Conservation (phyloP, 1,140 invertebrate species). For the Telenomus remus region DNA sequence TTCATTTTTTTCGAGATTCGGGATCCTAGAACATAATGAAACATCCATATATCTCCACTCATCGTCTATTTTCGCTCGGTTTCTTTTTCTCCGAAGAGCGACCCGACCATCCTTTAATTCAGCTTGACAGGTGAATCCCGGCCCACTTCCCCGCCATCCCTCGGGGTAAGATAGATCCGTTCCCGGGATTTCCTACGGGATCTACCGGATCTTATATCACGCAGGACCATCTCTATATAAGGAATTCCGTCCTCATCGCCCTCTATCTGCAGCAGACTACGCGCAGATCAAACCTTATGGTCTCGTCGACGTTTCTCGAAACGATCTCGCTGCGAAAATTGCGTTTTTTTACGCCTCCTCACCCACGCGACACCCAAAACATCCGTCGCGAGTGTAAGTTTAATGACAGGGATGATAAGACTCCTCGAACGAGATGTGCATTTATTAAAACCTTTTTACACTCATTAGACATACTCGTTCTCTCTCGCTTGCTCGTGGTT, state of each 20-base stretch:
- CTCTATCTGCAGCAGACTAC: conserved; percentile 27
- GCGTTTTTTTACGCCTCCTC: conserved; percentile 12
- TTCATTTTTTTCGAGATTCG: conserved; percentile 39
- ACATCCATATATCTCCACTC: conserved; percentile 55
- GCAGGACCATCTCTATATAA: conserved; percentile 74
- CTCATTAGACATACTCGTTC: conserved; percentile 49
- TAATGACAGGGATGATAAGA: conserved; percentile 47
- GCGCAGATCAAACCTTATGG: conserved; percentile 57
- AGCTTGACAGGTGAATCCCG: conserved; percentile 74
- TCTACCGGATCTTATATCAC: conserved; percentile 75
- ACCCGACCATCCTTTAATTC: conserved; percentile 75
- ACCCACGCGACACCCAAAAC: not conserved
- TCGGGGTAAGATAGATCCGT: conserved; percentile 76
- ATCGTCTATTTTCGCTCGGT: conserved; percentile 54
- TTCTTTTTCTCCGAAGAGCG: conserved; percentile 61
- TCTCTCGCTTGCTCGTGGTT: conserved; percentile 37
- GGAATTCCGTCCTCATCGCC: conserved; percentile 63
- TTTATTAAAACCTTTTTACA: conserved; percentile 61
- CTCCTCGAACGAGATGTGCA: conserved; percentile 55
- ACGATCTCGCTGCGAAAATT: conserved; percentile 31
- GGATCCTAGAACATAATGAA: conserved; percentile 57
- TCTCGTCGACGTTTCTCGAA: conserved; percentile 34
- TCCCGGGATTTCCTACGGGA: conserved; percentile 77
- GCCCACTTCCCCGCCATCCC: conserved; percentile 67
- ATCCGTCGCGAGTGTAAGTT: conserved; percentile 10